phyloP scores from a whole-genome alignment of 1,140 invertebrate species.

The Telenomus remus region DNA sequence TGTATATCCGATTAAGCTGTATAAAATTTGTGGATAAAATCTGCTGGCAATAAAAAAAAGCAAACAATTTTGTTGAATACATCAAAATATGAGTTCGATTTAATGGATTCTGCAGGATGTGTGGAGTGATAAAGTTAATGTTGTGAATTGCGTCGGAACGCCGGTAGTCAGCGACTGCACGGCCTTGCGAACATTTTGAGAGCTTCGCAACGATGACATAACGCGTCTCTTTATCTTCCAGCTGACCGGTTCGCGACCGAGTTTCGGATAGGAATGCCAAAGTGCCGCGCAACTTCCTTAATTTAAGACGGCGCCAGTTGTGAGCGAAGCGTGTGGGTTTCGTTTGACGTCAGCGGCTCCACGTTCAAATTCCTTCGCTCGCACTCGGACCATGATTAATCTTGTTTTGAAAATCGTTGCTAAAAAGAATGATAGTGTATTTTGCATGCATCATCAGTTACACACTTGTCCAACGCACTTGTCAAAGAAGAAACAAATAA shows the following conservation, averaged over 20 bases:
- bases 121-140: not conserved
- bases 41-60: too few species aligned
- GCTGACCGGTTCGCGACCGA: conserved; percentile 57
- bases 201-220: conserved; percentile 39
- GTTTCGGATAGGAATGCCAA: conserved; percentile 43
- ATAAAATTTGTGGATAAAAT: too few species aligned
- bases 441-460: conserved; percentile 7
- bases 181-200: conserved; percentile 35
- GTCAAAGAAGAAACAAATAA: too few species aligned
- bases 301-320: conserved; percentile 41
- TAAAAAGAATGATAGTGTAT: conserved; percentile 33
- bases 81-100: not conserved
- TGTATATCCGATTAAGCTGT: too few species aligned
- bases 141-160: conserved; percentile 28
- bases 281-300: conserved; percentile 40
- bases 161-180: conserved; percentile 29
- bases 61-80: too few species aligned
- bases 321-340: conserved; percentile 27
- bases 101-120: not conserved
- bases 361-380: conserved; percentile 26
- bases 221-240: conserved; percentile 32
- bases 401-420: conserved; percentile 32
- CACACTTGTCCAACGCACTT: too few species aligned
- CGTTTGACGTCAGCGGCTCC: conserved; percentile 41
- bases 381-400: conserved; percentile 29